A percentile compares a stretch with the other conserved stretches of the same genome.
phyloP scores from a whole-genome alignment of 2,888 invertebrate genomes.

The Orchestes rusci region DNA sequence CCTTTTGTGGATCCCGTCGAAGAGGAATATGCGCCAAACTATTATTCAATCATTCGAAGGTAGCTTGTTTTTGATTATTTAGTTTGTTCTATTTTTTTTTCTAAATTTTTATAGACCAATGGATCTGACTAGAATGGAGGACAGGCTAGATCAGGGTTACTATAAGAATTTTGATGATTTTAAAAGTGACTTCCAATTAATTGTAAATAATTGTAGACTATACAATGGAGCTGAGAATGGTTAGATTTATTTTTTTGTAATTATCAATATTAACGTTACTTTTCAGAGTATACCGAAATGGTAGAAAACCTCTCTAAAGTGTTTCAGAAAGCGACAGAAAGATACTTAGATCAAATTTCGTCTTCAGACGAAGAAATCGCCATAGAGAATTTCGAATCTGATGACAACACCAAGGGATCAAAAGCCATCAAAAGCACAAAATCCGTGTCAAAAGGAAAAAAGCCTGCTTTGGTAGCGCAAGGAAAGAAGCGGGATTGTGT shows the following conservation, averaged over 20 bases:
- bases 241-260: constrained; percentile 45
- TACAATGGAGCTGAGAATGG: constrained; percentile 93
- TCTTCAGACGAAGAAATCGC: constrained; percentile 74
- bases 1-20: constrained; percentile 91
- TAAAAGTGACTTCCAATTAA: constrained; percentile 81
- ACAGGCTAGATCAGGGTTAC: constrained; percentile 72
- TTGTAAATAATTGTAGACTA: constrained; percentile 85
- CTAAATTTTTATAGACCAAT: constrained; percentile 52
- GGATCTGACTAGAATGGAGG: constrained; percentile 84
- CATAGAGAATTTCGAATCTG: constrained; percentile 54
- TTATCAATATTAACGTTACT: neutral
- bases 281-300: constrained; percentile 79
- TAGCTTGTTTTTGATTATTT: constrained; percentile 1
- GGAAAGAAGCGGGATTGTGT: constrained; percentile 35
- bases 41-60: constrained; percentile 60
- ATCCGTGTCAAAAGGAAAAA: constrained; percentile 28
- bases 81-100: neutral
- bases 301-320: constrained; percentile 74
- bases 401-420: constrained; percentile 29
- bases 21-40: constrained; percentile 86
- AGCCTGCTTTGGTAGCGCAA: constrained; percentile 37
- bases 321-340: constrained; percentile 74
- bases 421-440: constrained; percentile 29
- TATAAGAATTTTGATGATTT: constrained; percentile 76
- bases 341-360: constrained; percentile 73